Percentiles rank a stretch among this genome's conserved stretches.
These are phyloP conservation scores for Eira barbara DNA, from an alignment of 2,113 vertebrate species.

Conservation along the genomic window DNA sequence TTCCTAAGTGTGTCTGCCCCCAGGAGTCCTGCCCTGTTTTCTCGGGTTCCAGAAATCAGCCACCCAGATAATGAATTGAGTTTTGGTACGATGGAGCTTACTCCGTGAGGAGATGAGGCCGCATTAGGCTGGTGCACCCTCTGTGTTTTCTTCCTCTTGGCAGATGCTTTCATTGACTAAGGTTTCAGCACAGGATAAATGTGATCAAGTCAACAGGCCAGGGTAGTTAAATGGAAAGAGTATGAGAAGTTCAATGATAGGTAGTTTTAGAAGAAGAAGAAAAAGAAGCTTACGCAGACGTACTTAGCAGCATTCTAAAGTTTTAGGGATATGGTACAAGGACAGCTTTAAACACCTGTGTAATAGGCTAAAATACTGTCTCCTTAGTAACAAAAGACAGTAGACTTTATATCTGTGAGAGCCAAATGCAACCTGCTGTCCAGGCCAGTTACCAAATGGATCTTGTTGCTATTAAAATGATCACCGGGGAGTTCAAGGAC, in stretches of 20 bases:
- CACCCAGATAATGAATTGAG: background rate
- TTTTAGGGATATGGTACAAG: background rate
- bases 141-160: background rate
- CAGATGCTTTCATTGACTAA: rapidly evolving
- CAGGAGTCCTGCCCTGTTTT: background rate
- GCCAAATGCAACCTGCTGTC: constrained; percentile 30
- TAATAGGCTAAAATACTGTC: background rate
- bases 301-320: background rate
- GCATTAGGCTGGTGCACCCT: background rate
- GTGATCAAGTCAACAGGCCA: background rate
- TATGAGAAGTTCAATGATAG: background rate
- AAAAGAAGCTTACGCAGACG: background rate
- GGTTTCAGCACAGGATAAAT: background rate
- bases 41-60: background rate
- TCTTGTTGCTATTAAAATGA: constrained; percentile 47
- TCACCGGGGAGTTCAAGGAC: constrained; percentile 41
- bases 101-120: background rate
- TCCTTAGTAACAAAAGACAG: constrained; percentile 23
- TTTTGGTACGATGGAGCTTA: background rate
- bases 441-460: constrained; percentile 24
- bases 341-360: constrained; percentile 1
- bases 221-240: background rate
- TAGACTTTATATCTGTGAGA: background rate
- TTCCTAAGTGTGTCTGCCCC: background rate
- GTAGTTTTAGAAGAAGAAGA: background rate